phyloP scores from a whole-genome alignment of 2,113 vertebrate genomes.

The Boleophthalmus pectinirostris region DNA sequence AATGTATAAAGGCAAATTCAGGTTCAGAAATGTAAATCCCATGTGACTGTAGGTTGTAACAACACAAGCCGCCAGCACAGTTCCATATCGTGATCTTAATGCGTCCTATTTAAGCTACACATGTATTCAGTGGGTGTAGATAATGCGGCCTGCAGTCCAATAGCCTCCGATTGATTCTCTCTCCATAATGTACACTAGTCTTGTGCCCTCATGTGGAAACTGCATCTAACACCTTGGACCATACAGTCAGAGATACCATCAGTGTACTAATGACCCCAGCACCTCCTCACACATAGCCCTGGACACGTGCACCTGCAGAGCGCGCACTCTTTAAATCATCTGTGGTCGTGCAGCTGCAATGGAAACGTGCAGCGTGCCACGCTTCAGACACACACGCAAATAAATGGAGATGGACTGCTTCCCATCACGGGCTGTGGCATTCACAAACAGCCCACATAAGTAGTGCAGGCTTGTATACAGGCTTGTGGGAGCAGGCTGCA shows the following conservation, averaged over 20 bases:
- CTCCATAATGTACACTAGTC: constrained; percentile 6
- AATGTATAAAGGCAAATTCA: too few relatives aligned
- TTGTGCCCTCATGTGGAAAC: constrained; percentile 45
- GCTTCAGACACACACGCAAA: constrained; percentile 31
- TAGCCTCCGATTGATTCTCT: constrained; percentile 19
- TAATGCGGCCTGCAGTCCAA: constrained; percentile 12
- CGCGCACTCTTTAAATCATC: constrained; percentile 44
- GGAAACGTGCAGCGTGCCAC: constrained; percentile 41
- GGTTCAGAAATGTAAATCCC: neutral
- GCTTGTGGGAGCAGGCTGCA: neutral
- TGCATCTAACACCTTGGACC: constrained; percentile 29
- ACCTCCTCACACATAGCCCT: constrained; percentile 46
- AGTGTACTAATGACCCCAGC: constrained; percentile 37
- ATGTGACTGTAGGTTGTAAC: neutral
- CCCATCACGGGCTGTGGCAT: constrained; percentile 11
- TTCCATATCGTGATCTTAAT: constrained; percentile 1
- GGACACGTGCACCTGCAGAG: constrained; percentile 37
- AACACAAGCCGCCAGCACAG: neutral
- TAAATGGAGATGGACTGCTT: constrained; percentile 33
- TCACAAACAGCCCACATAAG: constrained; percentile 34
- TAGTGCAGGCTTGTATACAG: neutral
- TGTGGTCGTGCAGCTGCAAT: constrained; percentile 30
- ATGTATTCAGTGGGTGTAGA: constrained; percentile 19
- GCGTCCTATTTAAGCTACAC: constrained; percentile 24
- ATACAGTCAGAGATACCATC: constrained; percentile 39